Evolutionary conservation across 2,797 vertebrate species (phyloP).

Genomic region (Eidolon dupreanum): DNA sequence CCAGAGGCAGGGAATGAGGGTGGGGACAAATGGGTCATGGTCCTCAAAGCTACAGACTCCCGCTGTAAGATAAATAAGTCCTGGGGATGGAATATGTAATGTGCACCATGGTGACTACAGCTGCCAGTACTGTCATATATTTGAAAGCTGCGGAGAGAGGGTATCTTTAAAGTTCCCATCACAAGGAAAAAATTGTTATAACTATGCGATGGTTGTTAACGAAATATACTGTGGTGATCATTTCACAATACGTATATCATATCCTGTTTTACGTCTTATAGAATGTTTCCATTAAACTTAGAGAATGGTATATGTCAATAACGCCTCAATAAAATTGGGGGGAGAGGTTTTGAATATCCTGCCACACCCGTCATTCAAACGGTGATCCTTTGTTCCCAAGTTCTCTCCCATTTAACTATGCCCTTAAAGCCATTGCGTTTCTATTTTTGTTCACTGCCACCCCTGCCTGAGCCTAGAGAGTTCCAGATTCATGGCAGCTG

Average conservation of each 20-base stretch:
- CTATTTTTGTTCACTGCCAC: neutral
- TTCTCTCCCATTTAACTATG: neutral
- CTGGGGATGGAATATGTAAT: neutral
- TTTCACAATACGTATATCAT: too few relatives aligned
- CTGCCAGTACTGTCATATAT: too few relatives aligned
- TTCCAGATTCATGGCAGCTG: neutral
- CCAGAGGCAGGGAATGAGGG: too few relatives aligned
- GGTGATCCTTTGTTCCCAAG: neutral
- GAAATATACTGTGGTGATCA: too few relatives aligned
- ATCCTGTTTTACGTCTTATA: too few relatives aligned
- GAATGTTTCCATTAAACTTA: too few relatives aligned
- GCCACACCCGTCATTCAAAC: rapidly evolving
- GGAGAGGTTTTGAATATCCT: neutral
- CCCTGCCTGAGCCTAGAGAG: neutral
- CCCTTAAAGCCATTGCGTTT: neutral
- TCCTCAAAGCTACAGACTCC: neutral
- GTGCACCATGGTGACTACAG: neutral
- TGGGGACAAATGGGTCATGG: too few relatives aligned
- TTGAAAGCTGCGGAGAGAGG: too few relatives aligned
- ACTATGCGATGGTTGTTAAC: too few relatives aligned
- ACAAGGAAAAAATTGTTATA: too few relatives aligned
- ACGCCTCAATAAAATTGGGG: neutral
- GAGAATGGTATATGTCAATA: too few relatives aligned
- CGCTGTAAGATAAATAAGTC: neutral
- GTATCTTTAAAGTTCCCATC: too few relatives aligned